A percentile compares a stretch with the other conserved stretches of the same genome.
phyloP scores from a whole-genome alignment of 2,113 vertebrate genomes.

The Tragelaphus scriptus region DNA sequence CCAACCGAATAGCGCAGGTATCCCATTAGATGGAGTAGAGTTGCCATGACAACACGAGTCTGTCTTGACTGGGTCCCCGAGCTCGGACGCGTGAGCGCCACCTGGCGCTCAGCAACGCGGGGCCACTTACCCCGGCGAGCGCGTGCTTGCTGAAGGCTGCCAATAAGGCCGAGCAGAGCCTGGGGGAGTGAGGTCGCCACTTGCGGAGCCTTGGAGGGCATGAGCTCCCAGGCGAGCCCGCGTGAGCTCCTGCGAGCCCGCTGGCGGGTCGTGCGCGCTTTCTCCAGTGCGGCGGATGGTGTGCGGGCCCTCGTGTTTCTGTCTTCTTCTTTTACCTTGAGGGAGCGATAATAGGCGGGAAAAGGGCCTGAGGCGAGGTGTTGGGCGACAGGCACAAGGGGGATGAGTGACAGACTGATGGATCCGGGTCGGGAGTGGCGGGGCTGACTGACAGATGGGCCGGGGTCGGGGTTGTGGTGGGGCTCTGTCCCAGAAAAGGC shows the following conservation, averaged over 20 bases:
- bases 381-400: neutral
- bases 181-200: neutral
- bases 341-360: neutral
- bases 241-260: neutral
- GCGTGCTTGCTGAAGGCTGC: neutral
- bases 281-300: fast-evolving
- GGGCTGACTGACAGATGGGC: neutral
- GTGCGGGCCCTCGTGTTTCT: neutral
- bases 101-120: neutral
- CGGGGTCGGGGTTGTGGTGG: neutral
- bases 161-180: neutral
- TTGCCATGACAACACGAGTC: conserved; percentile 48
- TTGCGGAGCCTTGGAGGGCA: neutral
- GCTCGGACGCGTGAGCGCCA: neutral
- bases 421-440: neutral
- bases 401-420: neutral
- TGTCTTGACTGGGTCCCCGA: neutral
- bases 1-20: neutral
- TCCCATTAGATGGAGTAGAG: neutral
- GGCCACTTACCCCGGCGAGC: neutral
- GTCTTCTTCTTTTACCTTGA: fast-evolving
- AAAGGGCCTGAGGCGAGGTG: neutral
- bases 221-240: neutral
- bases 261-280: neutral
- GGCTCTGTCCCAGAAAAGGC: neutral